Base-by-base conservation (phyloP, 2,888 invertebrate species). In the Troides helena region DNA sequence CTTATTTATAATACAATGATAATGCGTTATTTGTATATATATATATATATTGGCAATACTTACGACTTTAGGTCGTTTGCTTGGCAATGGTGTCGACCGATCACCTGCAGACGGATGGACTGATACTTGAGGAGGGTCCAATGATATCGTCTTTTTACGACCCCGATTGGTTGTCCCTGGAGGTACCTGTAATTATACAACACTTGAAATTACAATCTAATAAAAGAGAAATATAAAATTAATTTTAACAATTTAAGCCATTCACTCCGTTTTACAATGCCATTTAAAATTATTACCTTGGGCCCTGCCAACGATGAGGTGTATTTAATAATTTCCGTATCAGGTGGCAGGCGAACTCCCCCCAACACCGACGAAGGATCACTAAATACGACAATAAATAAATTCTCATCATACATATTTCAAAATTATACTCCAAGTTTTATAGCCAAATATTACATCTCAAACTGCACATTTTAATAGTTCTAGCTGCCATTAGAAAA, bases 291-390 rank as follows among this genome's bases (percentile, higher is more conserved):
- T 23, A 36, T 83, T 85, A 93, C 93, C 94, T 97, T 97, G 70
- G 97, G 97, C 72, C 97, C 97, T 76, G 96, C 96, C 80, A 97
- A 95, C 71, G 97, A 97, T 75, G 97, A 97, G 75, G 97, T 97
- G 86, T 97, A 97, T 88, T 97, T 97, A 83, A 97, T 97, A 75
- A 97, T 97, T 92, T 97, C 97, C 62, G 97, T 97, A 83, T 97
- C 97, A 57, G 97, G 97, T 74, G 97, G 97, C 78, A 97, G 90
- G 72, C 97, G 94, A 64, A 97, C 97, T 56, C 96, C 96, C 72
- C 97, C 97, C 82, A 97, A 91, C 84, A 97, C 95, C 80, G 97
- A 96, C 76, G 96, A 95, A 72, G 96, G 96, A 90, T 97, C 97
- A 91, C 96, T 97, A 69, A 69, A 71, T 62, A 68, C 36, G 60